These are phyloP conservation scores for Drosophila truncata DNA, from an alignment of 1,140 invertebrate species.

Conservation along the genomic window DNA sequence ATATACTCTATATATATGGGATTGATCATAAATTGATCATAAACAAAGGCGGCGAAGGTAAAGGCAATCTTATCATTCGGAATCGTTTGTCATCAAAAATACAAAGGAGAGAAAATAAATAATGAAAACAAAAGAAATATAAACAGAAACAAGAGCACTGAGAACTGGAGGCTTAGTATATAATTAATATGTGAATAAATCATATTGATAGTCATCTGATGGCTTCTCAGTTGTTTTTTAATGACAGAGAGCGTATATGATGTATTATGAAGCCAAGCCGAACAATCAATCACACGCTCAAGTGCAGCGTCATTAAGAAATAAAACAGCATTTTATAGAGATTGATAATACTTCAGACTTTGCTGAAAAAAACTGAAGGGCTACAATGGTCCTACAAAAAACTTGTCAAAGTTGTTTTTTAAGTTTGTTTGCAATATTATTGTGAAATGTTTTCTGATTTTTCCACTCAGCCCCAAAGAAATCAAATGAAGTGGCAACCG, in stretches of 20 bases:
- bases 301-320: constrained; percentile 54
- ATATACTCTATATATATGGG: constrained; percentile 8
- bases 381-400: not conserved
- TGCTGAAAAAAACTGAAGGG: constrained; percentile 13
- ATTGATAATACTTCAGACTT: constrained; percentile 49
- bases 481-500: constrained; percentile 3
- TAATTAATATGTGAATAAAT: constrained; percentile 60
- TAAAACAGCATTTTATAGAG: constrained; percentile 55
- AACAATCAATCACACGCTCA: constrained; percentile 64
- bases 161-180: constrained; percentile 23
- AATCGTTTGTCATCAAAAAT: constrained; percentile 25
- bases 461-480: not conserved
- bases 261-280: constrained; percentile 38
- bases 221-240: constrained; percentile 31
- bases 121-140: constrained; percentile 3
- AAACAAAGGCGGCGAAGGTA: constrained; percentile 32
- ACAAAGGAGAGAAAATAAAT: constrained; percentile 8
- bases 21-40: constrained; percentile 46
- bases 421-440: not conserved
- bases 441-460: not conserved
- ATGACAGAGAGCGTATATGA: constrained; percentile 18
- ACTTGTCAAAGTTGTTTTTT: constrained; percentile 1
- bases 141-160: constrained; percentile 19
- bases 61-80: constrained; percentile 55
- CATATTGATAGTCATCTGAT: constrained; percentile 44